Base-by-base conservation (phyloP, 2,888 invertebrate species). In the Electrophaes corylata region DNA sequence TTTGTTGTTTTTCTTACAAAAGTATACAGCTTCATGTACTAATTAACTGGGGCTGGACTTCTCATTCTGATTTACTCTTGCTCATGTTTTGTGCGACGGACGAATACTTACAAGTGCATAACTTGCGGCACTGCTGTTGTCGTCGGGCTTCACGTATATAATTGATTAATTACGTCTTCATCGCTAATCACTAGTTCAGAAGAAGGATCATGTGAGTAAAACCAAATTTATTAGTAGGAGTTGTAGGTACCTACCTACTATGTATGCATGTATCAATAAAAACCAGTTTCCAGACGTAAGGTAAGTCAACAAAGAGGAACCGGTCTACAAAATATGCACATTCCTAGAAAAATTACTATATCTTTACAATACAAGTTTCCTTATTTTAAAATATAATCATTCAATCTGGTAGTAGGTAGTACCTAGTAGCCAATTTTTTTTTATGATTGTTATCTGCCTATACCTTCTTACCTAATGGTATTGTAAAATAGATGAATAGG, bases 161-260 rank as follows among this genome's bases (percentile, higher is more conserved):
- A 51, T 31, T 35, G 18, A 54, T 18, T 47, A 37, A 14, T 1
- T 1, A 45, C 48, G 55, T 41, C 41, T 10, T 14, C 40, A 35
- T 39, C 51, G 16, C 29, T 31, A 11, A 4, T 18, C n/a, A n/a
- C n/a, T n/a, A n/a, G n/a, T 33, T 37, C 43, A 39, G 46, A 31
- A 40, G 20, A 47, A 50, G 19, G 35, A 52, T 39, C 62, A 66
- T 66, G 66, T 66, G 19, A 66, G 66, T 66, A 64, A 43, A 53
- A 37, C 23, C 23, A 35, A 33, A 18, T 33, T 10, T 35, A n/a
- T 11, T 46, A 33, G n/a, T 33, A n/a, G 16, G 43, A 6, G 26
- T 29, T 20, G 4, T 40, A 35, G 8, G 16, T 16, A 16, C 16
- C 16, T 29, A 29, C 10, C 26, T 47, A 29, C 2, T 46, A 37